These are phyloP conservation scores for Apantesis nais DNA, from an alignment of 2,888 invertebrate species.

Conservation along the genomic window DNA sequence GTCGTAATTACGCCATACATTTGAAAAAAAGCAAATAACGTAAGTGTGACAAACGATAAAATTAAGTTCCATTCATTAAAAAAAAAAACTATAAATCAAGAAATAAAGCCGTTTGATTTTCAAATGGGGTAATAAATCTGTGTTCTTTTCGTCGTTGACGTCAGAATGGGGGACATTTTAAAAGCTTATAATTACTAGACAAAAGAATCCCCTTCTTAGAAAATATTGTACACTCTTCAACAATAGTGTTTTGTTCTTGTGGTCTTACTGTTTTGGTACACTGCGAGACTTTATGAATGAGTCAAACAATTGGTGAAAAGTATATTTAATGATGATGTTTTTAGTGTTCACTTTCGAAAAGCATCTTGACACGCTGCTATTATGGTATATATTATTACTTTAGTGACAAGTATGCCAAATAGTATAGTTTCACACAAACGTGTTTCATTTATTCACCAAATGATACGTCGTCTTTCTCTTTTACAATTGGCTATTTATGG, in stretches of 20 bases:
- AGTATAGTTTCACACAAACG: constrained; percentile 31
- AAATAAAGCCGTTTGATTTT: constrained; percentile 47
- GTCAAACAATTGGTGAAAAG: constrained; percentile 19
- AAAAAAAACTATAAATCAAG: constrained; percentile 46
- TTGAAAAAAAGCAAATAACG: constrained; percentile 17
- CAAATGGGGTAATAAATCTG: constrained; percentile 52
- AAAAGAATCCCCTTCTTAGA: constrained; percentile 58
- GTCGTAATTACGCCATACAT: constrained; percentile 12
- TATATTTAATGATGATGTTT: not conserved
- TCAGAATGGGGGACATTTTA: constrained; percentile 53
- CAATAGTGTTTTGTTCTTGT: constrained; percentile 59
- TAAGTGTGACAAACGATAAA: constrained; percentile 21
- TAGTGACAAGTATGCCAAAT: constrained; percentile 18
- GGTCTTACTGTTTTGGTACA: constrained; percentile 72
- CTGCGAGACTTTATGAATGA: constrained; percentile 54
- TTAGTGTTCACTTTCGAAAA: constrained; percentile 26
- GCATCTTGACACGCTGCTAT: constrained; percentile 16
- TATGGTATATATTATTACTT: constrained; percentile 26
- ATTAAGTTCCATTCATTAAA: constrained; percentile 30
- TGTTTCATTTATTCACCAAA: constrained; percentile 11
- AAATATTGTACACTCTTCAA: constrained; percentile 54
- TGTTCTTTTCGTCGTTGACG: constrained; percentile 40
- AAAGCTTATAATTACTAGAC: constrained; percentile 62
- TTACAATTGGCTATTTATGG: not conserved
- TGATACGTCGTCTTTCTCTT: not conserved